phyloP scores from a whole-genome alignment of 1,140 invertebrate genomes.

The Hirudo medicinalis region DNA sequence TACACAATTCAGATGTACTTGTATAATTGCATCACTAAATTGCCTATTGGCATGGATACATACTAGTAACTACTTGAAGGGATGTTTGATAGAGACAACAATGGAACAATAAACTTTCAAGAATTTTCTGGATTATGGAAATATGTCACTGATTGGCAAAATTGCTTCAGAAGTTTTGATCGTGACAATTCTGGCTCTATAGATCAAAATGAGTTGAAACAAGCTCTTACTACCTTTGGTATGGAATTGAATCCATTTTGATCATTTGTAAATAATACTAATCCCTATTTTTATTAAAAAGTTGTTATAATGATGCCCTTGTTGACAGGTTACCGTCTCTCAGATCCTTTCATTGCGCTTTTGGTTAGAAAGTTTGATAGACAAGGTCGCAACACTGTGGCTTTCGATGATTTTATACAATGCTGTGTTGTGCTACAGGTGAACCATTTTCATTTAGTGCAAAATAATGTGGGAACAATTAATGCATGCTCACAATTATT shows the following conservation, averaged over 20 bases:
- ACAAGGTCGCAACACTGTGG: conserved; percentile 70
- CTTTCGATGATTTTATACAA: conserved; percentile 98
- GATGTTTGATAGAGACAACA: conserved; percentile 87
- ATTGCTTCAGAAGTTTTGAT: conserved; percentile 86
- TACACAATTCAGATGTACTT: background rate
- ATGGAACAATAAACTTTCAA: conserved; percentile 80
- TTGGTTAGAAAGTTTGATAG: conserved; percentile 86
- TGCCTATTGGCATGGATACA: background rate
- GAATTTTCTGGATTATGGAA: conserved; percentile 93
- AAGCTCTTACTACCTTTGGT: conserved; percentile 79
- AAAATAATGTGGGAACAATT: no score
- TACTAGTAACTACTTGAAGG: conserved; percentile 47
- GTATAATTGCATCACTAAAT: background rate
- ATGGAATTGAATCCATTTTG: conserved; percentile 19
- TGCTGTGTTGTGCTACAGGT: conserved; percentile 83
- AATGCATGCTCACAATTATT: no score
- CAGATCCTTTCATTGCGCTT: conserved; percentile 65
- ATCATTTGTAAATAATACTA: background rate
- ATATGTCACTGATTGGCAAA: conserved; percentile 96
- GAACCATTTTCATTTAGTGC: conserved; percentile 33
- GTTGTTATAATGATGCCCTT: background rate
- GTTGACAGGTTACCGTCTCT: conserved; percentile 52
- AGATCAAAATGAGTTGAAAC: conserved; percentile 73
- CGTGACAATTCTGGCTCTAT: conserved; percentile 90
- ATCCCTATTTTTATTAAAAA: background rate